phyloP scores from a whole-genome alignment of 2,113 vertebrate species.

The human (Homo sapiens) region DNA sequence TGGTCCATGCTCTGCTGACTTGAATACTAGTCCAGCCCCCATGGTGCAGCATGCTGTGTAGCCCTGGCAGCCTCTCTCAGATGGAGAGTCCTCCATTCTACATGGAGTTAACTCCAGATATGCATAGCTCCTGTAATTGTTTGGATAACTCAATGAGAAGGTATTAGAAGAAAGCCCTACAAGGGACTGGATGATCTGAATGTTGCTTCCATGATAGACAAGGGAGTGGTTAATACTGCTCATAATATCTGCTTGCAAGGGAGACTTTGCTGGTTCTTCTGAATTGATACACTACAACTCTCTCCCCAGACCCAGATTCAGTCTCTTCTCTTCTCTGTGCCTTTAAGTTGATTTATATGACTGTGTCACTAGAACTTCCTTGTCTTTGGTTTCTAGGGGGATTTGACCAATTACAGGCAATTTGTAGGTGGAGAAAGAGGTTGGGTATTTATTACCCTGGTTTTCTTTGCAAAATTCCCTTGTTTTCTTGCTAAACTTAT shows the following conservation, averaged over 20 bases:
- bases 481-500: not conserved
- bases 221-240: not conserved
- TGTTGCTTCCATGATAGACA: not conserved
- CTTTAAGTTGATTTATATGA: not conserved
- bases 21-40: not conserved
- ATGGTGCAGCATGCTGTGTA: rapidly evolving
- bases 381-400: not conserved
- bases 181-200: not conserved
- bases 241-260: not conserved
- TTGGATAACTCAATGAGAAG: not conserved
- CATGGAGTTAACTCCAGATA: not conserved
- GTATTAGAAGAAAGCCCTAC: not conserved
- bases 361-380: not conserved
- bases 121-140: not conserved
- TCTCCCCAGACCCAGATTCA: not conserved
- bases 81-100: not conserved
- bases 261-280: not conserved
- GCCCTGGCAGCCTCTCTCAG: not conserved
- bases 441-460: not conserved
- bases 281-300: not conserved
- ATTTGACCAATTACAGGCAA: not conserved
- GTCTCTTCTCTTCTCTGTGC: not conserved
- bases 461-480: not conserved
- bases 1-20: not conserved
- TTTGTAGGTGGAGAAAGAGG: not conserved